These are phyloP conservation scores for Lanius ludovicianus DNA, from an alignment of 2,113 vertebrate species.

Conservation along the genomic window DNA sequence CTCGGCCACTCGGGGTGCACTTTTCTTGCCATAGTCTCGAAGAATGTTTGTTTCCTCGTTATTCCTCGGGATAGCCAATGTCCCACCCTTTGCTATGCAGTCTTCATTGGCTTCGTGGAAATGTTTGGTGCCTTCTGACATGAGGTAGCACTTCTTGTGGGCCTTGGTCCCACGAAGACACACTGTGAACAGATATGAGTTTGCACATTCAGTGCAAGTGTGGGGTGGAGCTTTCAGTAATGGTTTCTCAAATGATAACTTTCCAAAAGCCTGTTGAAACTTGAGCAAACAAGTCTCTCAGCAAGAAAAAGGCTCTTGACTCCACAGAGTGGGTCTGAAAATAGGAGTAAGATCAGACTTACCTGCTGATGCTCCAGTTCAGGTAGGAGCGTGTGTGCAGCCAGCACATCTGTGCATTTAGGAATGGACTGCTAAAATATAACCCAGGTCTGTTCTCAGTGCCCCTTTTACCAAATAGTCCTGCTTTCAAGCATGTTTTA, in stretches of 20 bases:
- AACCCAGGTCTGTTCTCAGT: neutral
- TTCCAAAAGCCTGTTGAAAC: neutral
- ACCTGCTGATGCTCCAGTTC: neutral
- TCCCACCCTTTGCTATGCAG: conserved; percentile 94
- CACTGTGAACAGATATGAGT: conserved; percentile 79
- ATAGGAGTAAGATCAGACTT: neutral
- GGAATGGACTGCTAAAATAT: neutral
- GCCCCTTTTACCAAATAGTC: neutral
- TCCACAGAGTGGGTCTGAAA: neutral
- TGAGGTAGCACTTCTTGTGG: conserved; percentile 91
- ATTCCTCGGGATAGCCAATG: conserved; percentile 86
- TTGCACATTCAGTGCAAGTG: neutral
- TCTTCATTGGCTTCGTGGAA: conserved; percentile 96
- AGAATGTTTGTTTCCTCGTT: conserved; percentile 82
- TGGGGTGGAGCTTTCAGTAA: neutral
- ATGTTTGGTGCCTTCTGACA: conserved; percentile 83
- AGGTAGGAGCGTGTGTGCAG: neutral
- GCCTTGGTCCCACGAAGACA: conserved; percentile 93
- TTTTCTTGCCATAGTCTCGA: conserved; percentile 86
- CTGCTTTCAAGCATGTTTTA: neutral
- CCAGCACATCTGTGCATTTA: accelerated
- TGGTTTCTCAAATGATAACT: neutral
- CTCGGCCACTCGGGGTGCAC: conserved; percentile 78
- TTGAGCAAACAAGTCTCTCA: neutral
- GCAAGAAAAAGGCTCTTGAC: neutral